These are phyloP conservation scores for Unio delphinus DNA, from an alignment of 2,888 invertebrate species.

Conservation along the genomic window DNA sequence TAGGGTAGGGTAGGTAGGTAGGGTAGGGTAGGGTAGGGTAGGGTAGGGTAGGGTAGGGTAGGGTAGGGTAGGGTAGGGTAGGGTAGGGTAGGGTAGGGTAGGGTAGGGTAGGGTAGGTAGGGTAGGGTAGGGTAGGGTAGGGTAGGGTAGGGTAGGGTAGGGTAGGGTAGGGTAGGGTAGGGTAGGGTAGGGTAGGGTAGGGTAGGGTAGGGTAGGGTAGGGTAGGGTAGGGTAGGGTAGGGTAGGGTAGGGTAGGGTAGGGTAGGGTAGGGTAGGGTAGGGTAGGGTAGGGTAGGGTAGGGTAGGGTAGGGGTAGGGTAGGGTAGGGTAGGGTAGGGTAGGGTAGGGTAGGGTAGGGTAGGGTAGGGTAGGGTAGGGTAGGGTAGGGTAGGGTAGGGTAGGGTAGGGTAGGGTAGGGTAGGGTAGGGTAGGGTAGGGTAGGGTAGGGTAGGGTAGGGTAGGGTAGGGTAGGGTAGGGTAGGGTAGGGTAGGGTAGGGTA, in stretches of 20 bases:
- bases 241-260: too few species aligned
- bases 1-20: not conserved
- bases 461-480: not conserved
- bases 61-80: not conserved
- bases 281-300: too few species aligned
- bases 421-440: not conserved
- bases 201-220: too few species aligned
- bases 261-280: not conserved
- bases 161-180: too few species aligned
- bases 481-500: too few species aligned
- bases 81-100: too few species aligned
- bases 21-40: constrained; percentile 2
- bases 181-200: not conserved
- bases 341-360: not conserved
- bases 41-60: too few species aligned
- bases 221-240: not conserved
- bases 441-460: too few species aligned
- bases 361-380: too few species aligned
- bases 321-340: too few species aligned
- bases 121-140: too few species aligned
- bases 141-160: not conserved
- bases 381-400: not conserved
- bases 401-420: too few species aligned
- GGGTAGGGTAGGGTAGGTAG: not conserved
- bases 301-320: not conserved